phyloP scores from a whole-genome alignment of 2,113 vertebrate genomes.

The Rutilus rutilus region DNA sequence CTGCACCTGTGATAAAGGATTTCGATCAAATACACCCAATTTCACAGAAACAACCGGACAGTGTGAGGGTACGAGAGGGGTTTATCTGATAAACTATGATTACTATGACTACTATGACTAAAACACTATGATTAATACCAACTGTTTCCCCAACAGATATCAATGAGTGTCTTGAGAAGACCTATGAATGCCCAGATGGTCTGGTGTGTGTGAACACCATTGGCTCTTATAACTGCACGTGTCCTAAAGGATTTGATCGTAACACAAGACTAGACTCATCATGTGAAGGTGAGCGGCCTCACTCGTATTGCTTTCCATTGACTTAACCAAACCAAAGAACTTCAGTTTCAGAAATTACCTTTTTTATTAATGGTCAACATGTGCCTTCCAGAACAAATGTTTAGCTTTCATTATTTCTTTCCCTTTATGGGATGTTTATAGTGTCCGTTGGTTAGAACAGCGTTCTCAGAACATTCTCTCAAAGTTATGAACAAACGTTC shows the following conservation, averaged over 20 bases:
- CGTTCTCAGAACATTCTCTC: no score
- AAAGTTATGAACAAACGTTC: no score
- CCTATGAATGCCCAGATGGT: no score
- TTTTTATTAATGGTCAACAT: not conserved
- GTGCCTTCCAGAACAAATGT: not conserved
- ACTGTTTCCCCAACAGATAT: no score
- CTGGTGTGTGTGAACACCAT: no score
- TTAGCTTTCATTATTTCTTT: not conserved
- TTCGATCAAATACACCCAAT: not conserved
- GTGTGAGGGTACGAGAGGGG: slow-evolving; percentile 34
- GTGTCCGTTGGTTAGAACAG: not conserved
- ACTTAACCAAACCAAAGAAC: not conserved
- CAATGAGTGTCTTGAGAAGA: no score
- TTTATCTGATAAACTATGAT: not conserved
- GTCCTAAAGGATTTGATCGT: no score
- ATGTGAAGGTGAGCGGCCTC: slow-evolving; percentile 31
- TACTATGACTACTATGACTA: no score
- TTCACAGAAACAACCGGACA: slow-evolving; percentile 32
- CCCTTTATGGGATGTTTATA: not conserved
- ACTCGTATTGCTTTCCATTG: not conserved
- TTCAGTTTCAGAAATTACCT: not conserved
- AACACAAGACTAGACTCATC: no score
- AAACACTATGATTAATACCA: no score
- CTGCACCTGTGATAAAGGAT: slow-evolving; percentile 32
- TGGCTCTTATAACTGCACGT: no score